These are phyloP conservation scores for Hippocampus zosterae DNA, from an alignment of 2,113 vertebrate species.

Conservation along the genomic window DNA sequence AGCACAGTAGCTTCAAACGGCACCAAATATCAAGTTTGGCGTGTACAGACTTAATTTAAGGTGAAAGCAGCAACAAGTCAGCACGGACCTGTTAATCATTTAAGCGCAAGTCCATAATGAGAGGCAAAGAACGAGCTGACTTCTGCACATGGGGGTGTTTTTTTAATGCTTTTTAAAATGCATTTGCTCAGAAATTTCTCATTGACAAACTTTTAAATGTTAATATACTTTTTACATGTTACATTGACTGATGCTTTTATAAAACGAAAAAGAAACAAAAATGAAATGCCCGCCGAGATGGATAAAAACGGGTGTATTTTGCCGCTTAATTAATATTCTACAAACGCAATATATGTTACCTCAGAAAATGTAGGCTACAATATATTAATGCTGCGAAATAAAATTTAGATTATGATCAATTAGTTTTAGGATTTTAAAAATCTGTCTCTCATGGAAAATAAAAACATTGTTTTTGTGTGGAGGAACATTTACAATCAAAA, in stretches of 20 bases:
- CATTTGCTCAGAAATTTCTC: not conserved
- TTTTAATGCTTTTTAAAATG: not conserved
- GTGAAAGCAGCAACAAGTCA: not conserved
- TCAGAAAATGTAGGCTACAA: too few species aligned
- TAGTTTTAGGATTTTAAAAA: too few species aligned
- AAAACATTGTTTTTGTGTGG: not conserved
- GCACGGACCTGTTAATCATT: conserved; percentile 6
- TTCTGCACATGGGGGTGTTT: not conserved
- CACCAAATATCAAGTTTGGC: not conserved
- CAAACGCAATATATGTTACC: too few species aligned
- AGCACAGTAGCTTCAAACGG: conserved; percentile 4
- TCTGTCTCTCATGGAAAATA: too few species aligned
- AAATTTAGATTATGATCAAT: too few species aligned
- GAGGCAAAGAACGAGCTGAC: not conserved
- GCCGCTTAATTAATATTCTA: too few species aligned
- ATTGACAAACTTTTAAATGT: conserved; percentile 12
- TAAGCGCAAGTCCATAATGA: not conserved
- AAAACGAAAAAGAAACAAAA: too few species aligned
- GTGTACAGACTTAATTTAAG: not conserved
- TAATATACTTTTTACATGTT: conserved; percentile 17
- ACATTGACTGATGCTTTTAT: too few species aligned
- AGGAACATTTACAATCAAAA: too few species aligned
- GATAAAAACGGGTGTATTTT: too few species aligned
- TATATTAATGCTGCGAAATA: too few species aligned
- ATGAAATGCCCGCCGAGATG: too few species aligned